These are phyloP conservation scores for Pyrgus malvae DNA, from an alignment of 2,888 invertebrate genomes.

Conservation along the genomic window DNA sequence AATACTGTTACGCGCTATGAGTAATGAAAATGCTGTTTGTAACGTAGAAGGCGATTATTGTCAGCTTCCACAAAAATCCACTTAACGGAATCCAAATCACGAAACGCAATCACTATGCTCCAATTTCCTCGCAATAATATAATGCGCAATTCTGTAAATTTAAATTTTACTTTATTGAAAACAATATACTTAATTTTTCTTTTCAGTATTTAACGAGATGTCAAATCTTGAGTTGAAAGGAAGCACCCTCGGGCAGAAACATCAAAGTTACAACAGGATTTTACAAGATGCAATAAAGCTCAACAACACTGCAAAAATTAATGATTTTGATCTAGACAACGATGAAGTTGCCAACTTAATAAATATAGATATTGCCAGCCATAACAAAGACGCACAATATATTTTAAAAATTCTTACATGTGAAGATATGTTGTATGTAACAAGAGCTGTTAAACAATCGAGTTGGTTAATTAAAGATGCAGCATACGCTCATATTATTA, in stretches of 20 bases:
- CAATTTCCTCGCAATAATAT: too few species aligned
- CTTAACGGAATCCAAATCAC: too few species aligned
- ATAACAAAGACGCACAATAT: conserved; percentile 50
- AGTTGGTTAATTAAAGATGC: conserved; percentile 59
- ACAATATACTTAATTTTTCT: too few species aligned
- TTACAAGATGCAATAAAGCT: conserved; percentile 40
- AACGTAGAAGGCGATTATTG: too few species aligned
- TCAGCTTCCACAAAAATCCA: too few species aligned
- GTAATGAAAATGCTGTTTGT: too few species aligned
- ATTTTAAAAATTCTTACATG: conserved; percentile 53
- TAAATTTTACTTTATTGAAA: too few species aligned
- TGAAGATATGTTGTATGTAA: conserved; percentile 57
- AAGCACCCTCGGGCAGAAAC: conserved; percentile 47
- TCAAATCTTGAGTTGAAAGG: conserved; percentile 48
- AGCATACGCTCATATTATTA: conserved; percentile 56
- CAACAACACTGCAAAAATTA: conserved; percentile 29
- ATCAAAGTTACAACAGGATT: conserved; percentile 48
- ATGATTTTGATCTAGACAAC: conserved; percentile 39
- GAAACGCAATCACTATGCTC: too few species aligned
- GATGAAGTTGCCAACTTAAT: conserved; percentile 51
- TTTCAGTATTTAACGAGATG: conserved; percentile 42
- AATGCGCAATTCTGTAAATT: too few species aligned
- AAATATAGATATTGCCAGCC: conserved; percentile 58
- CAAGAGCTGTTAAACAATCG: conserved; percentile 56
- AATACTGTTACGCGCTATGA: too few species aligned